phyloP scores from a whole-genome alignment of 2,888 invertebrate genomes.

The Luperina nickerlii region DNA sequence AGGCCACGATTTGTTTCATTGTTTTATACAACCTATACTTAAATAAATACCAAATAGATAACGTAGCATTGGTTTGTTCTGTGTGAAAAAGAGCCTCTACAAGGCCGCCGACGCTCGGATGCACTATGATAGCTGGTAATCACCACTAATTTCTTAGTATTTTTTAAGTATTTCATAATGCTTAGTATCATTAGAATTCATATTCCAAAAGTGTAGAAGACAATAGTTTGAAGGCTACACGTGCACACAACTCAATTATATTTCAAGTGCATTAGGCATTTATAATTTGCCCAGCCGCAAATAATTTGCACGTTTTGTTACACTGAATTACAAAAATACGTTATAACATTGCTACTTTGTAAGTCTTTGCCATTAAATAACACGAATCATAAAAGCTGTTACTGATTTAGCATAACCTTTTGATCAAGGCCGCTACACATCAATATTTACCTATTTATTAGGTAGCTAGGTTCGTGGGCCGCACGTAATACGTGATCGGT shows the following conservation, averaged over 20 bases:
- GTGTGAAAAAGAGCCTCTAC: constrained; percentile 74
- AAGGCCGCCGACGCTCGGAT: constrained; percentile 68
- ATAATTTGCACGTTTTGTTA: constrained; percentile 50
- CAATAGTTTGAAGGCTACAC: constrained; percentile 51
- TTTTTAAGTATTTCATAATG: constrained; percentile 31
- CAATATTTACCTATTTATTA: constrained; percentile 75
- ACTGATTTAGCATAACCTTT: constrained; percentile 71
- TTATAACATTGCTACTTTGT: constrained; percentile 34
- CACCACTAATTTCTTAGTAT: constrained; percentile 38
- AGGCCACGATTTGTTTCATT: constrained; percentile 85
- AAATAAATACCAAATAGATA: constrained; percentile 72
- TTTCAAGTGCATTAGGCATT: constrained; percentile 51
- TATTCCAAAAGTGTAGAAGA: constrained; percentile 31
- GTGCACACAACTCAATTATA: constrained; percentile 48
- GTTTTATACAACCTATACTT: constrained; percentile 76
- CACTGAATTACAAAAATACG: constrained; percentile 37
- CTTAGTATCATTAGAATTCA: constrained; percentile 8
- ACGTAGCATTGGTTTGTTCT: constrained; percentile 72
- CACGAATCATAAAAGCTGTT: constrained; percentile 68
- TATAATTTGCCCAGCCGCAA: constrained; percentile 56
- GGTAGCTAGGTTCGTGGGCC: constrained; percentile 68
- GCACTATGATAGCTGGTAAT: constrained; percentile 48
- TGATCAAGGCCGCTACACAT: constrained; percentile 77
- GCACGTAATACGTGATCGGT: constrained; percentile 61
- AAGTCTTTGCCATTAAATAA: constrained; percentile 40